phyloP scores from a whole-genome alignment of 1,140 invertebrate species.

The Zeugodacus cucurbitae region DNA sequence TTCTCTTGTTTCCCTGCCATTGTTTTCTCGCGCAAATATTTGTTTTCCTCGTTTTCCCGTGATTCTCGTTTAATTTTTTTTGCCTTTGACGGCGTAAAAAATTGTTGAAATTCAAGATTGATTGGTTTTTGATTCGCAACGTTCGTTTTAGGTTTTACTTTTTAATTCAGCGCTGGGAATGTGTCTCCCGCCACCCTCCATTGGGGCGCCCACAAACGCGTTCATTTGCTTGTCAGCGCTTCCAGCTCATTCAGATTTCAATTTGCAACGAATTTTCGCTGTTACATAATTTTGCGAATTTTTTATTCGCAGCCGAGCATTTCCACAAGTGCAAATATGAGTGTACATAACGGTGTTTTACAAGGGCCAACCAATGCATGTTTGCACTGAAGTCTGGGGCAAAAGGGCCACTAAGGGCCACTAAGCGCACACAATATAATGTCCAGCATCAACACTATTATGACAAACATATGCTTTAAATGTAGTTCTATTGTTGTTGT shows the following conservation, averaged over 20 bases:
- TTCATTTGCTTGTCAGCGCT: neutral
- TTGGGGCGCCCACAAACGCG: neutral
- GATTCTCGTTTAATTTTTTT: neutral
- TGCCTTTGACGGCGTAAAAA: slow-evolving; percentile 1
- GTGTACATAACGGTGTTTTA: neutral
- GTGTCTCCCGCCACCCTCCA: neutral
- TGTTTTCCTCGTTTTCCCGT: neutral
- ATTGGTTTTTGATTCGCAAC: slow-evolving; percentile 29
- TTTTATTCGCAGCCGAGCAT: neutral
- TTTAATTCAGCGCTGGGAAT: neutral
- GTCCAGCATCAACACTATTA: neutral
- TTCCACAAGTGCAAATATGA: neutral
- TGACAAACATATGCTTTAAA: neutral
- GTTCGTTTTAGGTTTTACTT: neutral
- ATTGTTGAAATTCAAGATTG: slow-evolving; percentile 34
- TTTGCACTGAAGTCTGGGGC: neutral
- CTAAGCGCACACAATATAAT: neutral
- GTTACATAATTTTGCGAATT: neutral
- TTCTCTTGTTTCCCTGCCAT: neutral
- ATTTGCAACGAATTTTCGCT: neutral
- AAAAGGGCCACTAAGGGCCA: neutral
- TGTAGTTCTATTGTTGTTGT: too few relatives aligned
- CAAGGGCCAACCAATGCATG: neutral
- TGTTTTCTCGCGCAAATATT: slow-evolving; percentile 29
- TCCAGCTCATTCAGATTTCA: slow-evolving; percentile 5